phyloP scores from a whole-genome alignment of 2,888 invertebrate species.

The Bugula neritina region DNA sequence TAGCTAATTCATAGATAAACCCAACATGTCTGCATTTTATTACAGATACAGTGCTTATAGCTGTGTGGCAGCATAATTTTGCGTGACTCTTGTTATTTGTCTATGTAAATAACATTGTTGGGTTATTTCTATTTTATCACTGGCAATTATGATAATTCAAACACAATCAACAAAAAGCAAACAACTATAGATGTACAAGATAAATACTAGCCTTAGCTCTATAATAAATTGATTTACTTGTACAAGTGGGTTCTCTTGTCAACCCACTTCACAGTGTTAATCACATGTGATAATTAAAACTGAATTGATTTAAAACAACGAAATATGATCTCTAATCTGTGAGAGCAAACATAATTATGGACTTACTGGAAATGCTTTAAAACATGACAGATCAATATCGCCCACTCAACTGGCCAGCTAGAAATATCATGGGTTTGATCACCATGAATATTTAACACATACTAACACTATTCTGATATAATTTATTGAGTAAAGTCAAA shows the following conservation, averaged over 20 bases:
- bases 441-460: too few species aligned
- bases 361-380: too few species aligned
- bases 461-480: too few species aligned
- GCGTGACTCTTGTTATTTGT: too few species aligned
- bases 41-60: too few species aligned
- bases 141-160: background rate
- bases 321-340: background rate
- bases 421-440: too few species aligned
- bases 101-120: background rate
- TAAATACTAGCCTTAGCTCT: background rate
- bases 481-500: too few species aligned
- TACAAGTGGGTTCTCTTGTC: background rate
- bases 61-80: too few species aligned
- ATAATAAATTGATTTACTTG: background rate
- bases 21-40: too few species aligned
- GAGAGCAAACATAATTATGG: conserved; percentile 23
- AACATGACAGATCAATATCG: too few species aligned
- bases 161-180: background rate
- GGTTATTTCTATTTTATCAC: background rate
- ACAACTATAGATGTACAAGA: background rate
- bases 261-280: background rate
- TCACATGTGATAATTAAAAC: background rate
- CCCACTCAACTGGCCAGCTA: too few species aligned
- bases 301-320: conserved; percentile 16
- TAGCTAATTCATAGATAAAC: too few species aligned